Percentiles rank a stretch among this genome's conserved stretches.
Evolutionary conservation across 37 sponge, comb jelly and placozoan genomes (phyloP).

Genomic region (Mnemiopsis leidyi): DNA sequence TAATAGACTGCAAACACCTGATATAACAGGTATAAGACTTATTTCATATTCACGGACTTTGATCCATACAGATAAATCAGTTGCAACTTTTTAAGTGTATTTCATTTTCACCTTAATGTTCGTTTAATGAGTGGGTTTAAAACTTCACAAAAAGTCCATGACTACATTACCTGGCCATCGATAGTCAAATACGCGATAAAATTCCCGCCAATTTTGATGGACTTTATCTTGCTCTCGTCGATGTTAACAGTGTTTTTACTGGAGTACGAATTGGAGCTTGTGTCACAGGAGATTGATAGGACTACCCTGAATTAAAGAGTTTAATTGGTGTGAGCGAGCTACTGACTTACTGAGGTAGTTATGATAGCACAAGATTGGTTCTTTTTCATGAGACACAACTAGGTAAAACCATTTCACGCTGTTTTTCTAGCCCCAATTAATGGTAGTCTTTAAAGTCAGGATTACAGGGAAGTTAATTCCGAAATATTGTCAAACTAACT

Average conservation of each 20-base stretch:
- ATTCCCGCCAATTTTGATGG: constrained; percentile 55
- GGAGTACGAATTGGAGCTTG: constrained; percentile 35
- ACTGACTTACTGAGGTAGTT: neutral
- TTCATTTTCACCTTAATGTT: too few relatives aligned
- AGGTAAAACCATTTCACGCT: too few relatives aligned
- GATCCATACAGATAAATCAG: too few relatives aligned
- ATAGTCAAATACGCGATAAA: constrained; percentile 52
- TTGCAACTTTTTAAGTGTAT: too few relatives aligned
- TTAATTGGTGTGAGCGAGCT: neutral
- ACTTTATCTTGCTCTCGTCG: constrained; percentile 35
- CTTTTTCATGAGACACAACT: too few relatives aligned
- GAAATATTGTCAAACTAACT: too few relatives aligned
- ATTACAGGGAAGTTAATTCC: too few relatives aligned
- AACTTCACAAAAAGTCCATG: neutral
- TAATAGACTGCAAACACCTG: constrained; percentile 62
- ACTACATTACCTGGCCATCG: constrained; percentile 56
- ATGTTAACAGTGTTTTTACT: constrained; percentile 47
- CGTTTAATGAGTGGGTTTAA: too few relatives aligned
- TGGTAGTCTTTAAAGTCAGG: too few relatives aligned
- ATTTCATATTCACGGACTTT: too few relatives aligned
- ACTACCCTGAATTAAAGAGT: constrained; percentile 18
- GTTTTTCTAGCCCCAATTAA: too few relatives aligned
- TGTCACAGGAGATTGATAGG: constrained; percentile 57
- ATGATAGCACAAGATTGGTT: neutral
- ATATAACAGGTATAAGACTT: too few relatives aligned